Conservation (phyloP, 2,888 invertebrate genomes). For the Ennomos fuscantarius region DNA sequence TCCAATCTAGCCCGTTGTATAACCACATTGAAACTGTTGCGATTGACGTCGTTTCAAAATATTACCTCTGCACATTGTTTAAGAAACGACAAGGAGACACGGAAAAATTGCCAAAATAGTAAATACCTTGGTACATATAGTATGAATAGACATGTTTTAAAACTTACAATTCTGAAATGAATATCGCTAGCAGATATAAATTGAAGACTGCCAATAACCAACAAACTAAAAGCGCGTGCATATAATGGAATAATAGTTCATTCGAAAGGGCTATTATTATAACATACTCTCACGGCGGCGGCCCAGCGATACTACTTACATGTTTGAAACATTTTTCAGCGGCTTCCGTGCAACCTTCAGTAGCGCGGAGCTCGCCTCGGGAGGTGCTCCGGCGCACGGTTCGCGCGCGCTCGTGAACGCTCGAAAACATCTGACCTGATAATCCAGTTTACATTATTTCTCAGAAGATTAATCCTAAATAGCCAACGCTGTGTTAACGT, state of each 20-base stretch:
- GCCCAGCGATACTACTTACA: conserved; percentile 36
- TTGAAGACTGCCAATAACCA: conserved; percentile 4
- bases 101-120: conserved; percentile 4
- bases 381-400: conserved; percentile 39
- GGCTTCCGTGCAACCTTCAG: conserved; percentile 41
- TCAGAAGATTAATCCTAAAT: conserved; percentile 48
- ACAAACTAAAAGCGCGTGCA: conserved; percentile 18
- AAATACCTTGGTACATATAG: conserved; percentile 1
- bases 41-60: too few relatives aligned
- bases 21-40: too few relatives aligned
- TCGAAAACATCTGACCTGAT: conserved; percentile 55
- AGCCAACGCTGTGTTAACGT: conserved; percentile 36
- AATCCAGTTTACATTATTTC: conserved; percentile 60
- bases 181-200: conserved; percentile 3
- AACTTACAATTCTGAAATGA: conserved; percentile 8
- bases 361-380: conserved; percentile 30
- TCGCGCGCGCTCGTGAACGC: conserved; percentile 55
- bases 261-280: conserved; percentile 24
- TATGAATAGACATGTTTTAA: conserved; percentile 3
- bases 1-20: too few relatives aligned
- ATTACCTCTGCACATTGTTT: conserved; percentile 2
- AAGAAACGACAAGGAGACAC: conserved; percentile 2
- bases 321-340: conserved; percentile 49
- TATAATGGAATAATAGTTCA: conserved; percentile 22
- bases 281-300: conserved; percentile 31